Conservation (phyloP, 2,797 vertebrate genomes). For the Perodicticus potto region DNA sequence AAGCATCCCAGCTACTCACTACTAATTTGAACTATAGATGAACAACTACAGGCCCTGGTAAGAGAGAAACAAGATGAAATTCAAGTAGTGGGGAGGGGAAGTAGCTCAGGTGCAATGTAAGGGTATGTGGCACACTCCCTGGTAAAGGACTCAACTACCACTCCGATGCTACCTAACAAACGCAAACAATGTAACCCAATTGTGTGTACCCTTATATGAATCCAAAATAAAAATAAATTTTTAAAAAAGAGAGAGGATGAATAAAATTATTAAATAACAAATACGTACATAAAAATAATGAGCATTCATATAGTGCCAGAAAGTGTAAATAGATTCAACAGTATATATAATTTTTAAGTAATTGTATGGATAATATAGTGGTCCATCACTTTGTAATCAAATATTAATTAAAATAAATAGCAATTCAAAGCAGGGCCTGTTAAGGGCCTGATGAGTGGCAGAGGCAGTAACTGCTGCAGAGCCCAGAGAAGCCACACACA, state of each 20-base stretch:
- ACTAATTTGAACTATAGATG: no score
- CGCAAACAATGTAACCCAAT: no score
- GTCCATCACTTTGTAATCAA: constrained; percentile 16
- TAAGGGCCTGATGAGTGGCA: background rate
- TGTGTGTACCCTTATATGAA: no score
- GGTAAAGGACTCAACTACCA: no score
- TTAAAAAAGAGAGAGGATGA: background rate
- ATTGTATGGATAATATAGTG: background rate
- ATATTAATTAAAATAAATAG: constrained; percentile 45
- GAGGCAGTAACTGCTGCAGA: background rate
- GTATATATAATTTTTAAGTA: constrained; percentile 24
- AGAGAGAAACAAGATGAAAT: no score
- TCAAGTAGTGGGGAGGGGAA: no score
- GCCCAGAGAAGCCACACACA: background rate
- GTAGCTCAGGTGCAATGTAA: no score
- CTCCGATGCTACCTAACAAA: no score
- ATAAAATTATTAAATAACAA: constrained; percentile 7
- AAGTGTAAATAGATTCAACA: background rate
- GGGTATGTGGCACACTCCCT: no score
- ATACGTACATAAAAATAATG: background rate
- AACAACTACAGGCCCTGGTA: no score
- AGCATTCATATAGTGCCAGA: background rate
- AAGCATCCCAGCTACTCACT: no score
- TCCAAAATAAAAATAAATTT: no score
- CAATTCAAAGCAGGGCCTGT: background rate